Percentiles rank a stretch among this genome's conserved stretches.
phyloP scores from a whole-genome alignment of 1,140 invertebrate species.

The Drosophila orena region DNA sequence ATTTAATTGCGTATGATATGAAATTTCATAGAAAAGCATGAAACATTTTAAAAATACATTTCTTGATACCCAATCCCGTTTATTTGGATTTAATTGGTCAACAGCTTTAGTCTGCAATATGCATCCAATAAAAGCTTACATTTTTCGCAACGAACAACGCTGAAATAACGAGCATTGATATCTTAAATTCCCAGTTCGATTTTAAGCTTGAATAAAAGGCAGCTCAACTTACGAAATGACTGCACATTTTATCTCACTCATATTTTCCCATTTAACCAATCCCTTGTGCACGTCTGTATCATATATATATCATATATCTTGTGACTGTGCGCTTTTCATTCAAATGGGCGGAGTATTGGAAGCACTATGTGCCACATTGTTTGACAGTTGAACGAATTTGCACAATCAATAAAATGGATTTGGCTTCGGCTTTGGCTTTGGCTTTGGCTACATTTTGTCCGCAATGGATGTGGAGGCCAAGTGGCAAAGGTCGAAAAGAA shows the following conservation, averaged over 20 bases:
- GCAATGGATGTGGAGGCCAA: conserved; percentile 22
- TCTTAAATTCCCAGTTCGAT: background rate
- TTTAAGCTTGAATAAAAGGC: conserved; percentile 39
- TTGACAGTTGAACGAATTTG: conserved; percentile 69
- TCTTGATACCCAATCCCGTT: background rate
- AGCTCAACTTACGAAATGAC: conserved; percentile 16
- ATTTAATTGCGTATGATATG: background rate
- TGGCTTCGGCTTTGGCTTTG: conserved; percentile 21
- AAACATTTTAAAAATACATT: background rate
- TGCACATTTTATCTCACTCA: conserved; percentile 8
- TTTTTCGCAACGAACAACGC: background rate
- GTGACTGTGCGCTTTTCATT: conserved; percentile 30
- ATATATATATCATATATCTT: conserved; percentile 27
- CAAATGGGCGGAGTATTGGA: conserved; percentile 8
- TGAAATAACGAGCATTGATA: conserved; percentile 3
- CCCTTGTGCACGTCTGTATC: conserved; percentile 6
- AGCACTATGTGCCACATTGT: conserved; percentile 50
- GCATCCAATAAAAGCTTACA: background rate
- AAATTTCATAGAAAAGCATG: background rate
- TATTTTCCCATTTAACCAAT: background rate
- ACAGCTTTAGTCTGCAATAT: too few relatives aligned
- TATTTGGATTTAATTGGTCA: background rate
- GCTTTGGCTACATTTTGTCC: conserved; percentile 28
- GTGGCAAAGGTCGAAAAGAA: conserved; percentile 32
- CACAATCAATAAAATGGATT: conserved; percentile 73